Conservation (phyloP, 64 coral and sea anemone species). For the Cladopsammia gracilis region DNA sequence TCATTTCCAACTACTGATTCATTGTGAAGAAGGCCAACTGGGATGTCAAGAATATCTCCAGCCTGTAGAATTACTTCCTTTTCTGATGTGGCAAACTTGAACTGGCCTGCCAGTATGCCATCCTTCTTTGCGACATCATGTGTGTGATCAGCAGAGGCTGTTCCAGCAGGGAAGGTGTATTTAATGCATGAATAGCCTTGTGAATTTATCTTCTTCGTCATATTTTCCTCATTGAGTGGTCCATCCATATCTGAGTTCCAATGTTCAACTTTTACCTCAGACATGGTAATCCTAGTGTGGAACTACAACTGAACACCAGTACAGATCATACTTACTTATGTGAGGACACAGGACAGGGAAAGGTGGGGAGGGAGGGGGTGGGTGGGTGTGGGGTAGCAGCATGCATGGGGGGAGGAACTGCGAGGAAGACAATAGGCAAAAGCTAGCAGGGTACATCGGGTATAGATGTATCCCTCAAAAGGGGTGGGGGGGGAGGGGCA, state of each 20-base stretch:
- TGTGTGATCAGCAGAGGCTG: constrained; percentile 72
- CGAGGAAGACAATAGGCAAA: too few relatives aligned
- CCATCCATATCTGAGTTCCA: constrained; percentile 50
- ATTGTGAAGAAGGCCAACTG: constrained; percentile 43
- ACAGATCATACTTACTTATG: too few relatives aligned
- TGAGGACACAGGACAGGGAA: too few relatives aligned
- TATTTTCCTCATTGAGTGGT: constrained; percentile 45
- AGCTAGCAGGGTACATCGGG: too few relatives aligned
- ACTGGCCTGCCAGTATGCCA: constrained; percentile 59
- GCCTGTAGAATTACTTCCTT: constrained; percentile 70
- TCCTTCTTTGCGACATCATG: constrained; percentile 67
- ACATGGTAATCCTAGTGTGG: too few relatives aligned
- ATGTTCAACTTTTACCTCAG: constrained; percentile 8
- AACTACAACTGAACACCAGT: too few relatives aligned
- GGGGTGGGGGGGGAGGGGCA: too few relatives aligned
- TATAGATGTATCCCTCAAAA: too few relatives aligned
- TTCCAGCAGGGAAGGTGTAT: constrained; percentile 61
- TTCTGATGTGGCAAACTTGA: constrained; percentile 56
- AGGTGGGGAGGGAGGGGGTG: too few relatives aligned
- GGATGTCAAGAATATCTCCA: constrained; percentile 70
- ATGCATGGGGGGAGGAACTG: too few relatives aligned
- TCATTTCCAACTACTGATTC: constrained; percentile 53
- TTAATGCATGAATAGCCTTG: constrained; percentile 65
- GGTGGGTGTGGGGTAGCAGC: too few relatives aligned
- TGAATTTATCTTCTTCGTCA: constrained; percentile 56